A percentile compares a stretch with the other conserved stretches of the same genome.
Evolutionary conservation across 2,113 vertebrate genomes (phyloP).

Genomic region (Tetrax tetrax): DNA sequence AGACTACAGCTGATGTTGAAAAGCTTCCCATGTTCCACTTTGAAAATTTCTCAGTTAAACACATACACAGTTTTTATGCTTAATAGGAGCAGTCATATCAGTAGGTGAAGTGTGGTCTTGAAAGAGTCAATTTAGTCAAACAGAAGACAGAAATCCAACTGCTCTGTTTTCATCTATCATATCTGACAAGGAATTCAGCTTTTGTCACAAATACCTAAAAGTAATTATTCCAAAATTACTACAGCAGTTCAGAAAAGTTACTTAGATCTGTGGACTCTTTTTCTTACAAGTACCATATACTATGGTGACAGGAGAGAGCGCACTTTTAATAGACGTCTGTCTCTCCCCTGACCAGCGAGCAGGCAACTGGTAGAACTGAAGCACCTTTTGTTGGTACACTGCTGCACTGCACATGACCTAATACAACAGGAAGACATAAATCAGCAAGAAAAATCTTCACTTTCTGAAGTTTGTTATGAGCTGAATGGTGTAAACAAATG

Average conservation of each 20-base stretch:
- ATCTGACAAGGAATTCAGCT: not conserved
- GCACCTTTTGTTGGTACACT: not conserved
- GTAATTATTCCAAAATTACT: not conserved
- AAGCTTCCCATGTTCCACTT: not conserved
- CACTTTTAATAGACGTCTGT: not conserved
- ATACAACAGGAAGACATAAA: not conserved
- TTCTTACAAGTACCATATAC: fast-evolving
- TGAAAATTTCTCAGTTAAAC: not conserved
- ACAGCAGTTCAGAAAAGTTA: not conserved
- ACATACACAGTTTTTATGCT: not conserved
- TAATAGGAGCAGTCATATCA: not conserved
- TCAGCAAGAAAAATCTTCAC: not conserved
- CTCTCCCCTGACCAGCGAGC: not conserved
- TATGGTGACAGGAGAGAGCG: not conserved
- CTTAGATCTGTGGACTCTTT: no score
- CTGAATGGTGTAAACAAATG: not conserved
- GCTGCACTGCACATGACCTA: not conserved
- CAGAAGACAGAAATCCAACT: not conserved
- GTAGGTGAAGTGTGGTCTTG: not conserved
- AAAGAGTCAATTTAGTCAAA: not conserved
- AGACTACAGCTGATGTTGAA: not conserved
- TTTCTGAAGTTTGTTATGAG: not conserved
- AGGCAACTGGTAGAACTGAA: not conserved
- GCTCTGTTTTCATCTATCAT: not conserved
- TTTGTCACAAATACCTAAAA: not conserved